Conservation (phyloP, 2,797 vertebrate species). For the Acanthurus leucopareius region DNA sequence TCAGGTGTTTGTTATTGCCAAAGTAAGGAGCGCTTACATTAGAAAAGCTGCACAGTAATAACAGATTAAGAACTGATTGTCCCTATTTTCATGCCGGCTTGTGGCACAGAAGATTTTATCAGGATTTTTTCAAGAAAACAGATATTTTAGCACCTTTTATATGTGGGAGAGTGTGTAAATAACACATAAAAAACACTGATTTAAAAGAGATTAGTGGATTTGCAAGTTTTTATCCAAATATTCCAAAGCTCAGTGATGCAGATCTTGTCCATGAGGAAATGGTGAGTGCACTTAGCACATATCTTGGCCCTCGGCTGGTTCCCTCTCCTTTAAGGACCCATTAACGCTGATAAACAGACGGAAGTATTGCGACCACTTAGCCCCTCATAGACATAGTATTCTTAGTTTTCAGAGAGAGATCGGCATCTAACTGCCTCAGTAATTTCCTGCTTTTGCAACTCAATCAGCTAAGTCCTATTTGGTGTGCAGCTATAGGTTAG, state of each 20-base stretch:
- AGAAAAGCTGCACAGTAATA: not conserved
- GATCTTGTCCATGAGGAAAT: slow-evolving; percentile 22
- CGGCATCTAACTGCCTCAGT: slow-evolving; percentile 38
- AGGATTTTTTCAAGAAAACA: not conserved
- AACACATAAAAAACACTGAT: slow-evolving; percentile 18
- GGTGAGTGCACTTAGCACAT: slow-evolving; percentile 64
- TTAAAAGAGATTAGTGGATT: slow-evolving; percentile 16
- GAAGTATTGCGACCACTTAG: slow-evolving; percentile 64
- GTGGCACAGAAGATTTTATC: not conserved
- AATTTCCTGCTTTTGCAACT: slow-evolving; percentile 28
- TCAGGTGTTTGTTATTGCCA: not conserved
- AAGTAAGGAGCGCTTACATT: not conserved
- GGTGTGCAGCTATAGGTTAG: not conserved
- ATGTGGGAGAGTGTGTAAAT: not conserved
- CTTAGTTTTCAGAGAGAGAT: slow-evolving; percentile 43
- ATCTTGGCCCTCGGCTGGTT: slow-evolving; percentile 34
- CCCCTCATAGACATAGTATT: slow-evolving; percentile 37
- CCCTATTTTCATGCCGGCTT: not conserved
- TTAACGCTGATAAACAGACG: slow-evolving; percentile 60
- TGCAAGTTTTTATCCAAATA: slow-evolving; percentile 30
- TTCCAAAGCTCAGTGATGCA: slow-evolving; percentile 17
- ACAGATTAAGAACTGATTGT: not conserved
- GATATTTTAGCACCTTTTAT: not conserved
- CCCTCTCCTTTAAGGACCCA: slow-evolving; percentile 50
- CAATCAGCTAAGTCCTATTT: slow-evolving; percentile 21